Evolutionary conservation across 1,140 invertebrate genomes (phyloP).

Genomic region (Acyrthosiphon pisum): DNA sequence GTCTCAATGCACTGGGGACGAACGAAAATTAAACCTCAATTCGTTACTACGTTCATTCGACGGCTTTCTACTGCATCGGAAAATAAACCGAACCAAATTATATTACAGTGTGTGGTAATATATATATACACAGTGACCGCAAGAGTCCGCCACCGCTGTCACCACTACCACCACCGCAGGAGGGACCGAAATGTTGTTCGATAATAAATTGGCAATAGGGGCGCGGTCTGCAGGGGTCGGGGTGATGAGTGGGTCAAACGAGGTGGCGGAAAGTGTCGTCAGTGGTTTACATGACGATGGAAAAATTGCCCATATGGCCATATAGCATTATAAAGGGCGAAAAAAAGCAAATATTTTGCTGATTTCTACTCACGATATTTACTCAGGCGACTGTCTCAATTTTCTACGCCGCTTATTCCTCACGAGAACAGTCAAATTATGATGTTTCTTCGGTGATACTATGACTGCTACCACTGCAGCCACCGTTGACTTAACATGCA

Average conservation of each 20-base stretch:
- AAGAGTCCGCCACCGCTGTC: not conserved
- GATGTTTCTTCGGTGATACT: not conserved
- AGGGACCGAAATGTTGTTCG: not conserved
- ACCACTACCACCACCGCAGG: not conserved
- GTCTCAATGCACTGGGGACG: not conserved
- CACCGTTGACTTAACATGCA: not conserved
- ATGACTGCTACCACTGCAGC: not conserved
- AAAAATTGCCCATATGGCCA: not conserved
- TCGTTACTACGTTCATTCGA: not conserved
- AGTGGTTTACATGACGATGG: not conserved
- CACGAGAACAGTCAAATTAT: not conserved
- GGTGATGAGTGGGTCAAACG: not conserved
- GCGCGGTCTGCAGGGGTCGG: not conserved
- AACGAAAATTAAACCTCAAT: slow-evolving; percentile 31
- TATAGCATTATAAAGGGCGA: not conserved
- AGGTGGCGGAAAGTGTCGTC: not conserved
- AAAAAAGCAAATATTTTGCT: not conserved
- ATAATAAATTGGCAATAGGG: not conserved
- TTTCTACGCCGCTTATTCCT: not conserved
- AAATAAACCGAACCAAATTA: slow-evolving; percentile 3
- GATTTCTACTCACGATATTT: not conserved
- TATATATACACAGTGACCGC: not conserved
- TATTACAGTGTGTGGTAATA: not conserved
- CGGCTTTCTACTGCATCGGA: not conserved
- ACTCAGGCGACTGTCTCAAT: not conserved